These are phyloP conservation scores for Sarcophaga bullata DNA, from an alignment of 1,140 invertebrate species.

Conservation along the genomic window DNA sequence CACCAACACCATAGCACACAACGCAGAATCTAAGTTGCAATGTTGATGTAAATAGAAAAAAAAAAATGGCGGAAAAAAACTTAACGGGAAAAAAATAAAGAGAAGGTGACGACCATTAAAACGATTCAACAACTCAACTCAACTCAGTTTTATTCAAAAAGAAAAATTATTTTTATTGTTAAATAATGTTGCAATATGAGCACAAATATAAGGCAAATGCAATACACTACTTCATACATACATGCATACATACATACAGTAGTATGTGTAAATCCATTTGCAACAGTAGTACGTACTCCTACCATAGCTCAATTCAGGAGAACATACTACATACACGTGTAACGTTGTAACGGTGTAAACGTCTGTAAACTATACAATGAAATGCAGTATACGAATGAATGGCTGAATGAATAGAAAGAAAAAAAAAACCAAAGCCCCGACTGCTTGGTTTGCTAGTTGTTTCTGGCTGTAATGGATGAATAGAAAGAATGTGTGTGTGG, in stretches of 20 bases:
- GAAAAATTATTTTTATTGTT: neutral
- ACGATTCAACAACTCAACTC: conserved; percentile 62
- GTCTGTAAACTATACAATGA: conserved; percentile 3
- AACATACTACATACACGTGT: too few species aligned
- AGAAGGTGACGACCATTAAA: conserved; percentile 61
- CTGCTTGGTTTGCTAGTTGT: too few species aligned
- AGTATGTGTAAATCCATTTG: neutral
- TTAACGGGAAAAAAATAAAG: neutral
- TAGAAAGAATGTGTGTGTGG: neutral
- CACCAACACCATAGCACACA: too few species aligned
- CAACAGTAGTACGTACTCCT: neutral
- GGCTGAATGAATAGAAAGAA: neutral
- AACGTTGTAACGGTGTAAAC: neutral
- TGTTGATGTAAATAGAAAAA: too few species aligned
- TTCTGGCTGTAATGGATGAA: neutral
- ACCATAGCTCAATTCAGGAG: neutral
- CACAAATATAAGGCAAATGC: too few species aligned
- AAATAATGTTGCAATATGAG: neutral
- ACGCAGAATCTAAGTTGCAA: too few species aligned
- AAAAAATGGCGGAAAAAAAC: too few species aligned
- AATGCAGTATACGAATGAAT: neutral
- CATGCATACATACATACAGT: too few species aligned
- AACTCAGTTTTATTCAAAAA: conserved; percentile 47
- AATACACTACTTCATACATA: too few species aligned
- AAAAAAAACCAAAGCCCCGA: too few species aligned